Conservation (phyloP, 2,888 invertebrate genomes). For the Ormyrus pomaceus region DNA sequence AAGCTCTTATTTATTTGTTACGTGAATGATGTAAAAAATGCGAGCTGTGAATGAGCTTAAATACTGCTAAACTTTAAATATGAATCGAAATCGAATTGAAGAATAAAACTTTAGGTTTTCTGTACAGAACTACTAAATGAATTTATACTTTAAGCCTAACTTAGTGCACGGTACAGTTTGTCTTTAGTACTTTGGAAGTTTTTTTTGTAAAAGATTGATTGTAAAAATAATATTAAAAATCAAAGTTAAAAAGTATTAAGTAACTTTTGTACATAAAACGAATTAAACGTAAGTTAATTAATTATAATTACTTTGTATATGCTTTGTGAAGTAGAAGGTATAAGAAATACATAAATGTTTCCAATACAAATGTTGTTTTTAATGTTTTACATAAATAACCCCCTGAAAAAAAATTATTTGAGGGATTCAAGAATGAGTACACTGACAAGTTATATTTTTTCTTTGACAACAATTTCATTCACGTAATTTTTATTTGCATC, state of each 20-base stretch:
- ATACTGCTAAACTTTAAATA: constrained; percentile 23
- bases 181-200: constrained; percentile 14
- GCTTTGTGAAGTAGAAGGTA: constrained; percentile 49
- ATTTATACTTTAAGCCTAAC: constrained; percentile 18
- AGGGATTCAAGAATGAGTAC: constrained; percentile 20
- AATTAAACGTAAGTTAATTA: constrained; percentile 39
- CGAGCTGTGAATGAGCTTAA: constrained; percentile 40
- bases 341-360: constrained; percentile 50
- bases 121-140: constrained; percentile 32
- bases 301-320: constrained; percentile 52
- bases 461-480: constrained; percentile 50
- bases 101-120: constrained; percentile 16
- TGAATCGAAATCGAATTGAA: constrained; percentile 33
- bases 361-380: constrained; percentile 34
- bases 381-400: background rate
- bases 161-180: background rate
- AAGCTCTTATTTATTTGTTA: constrained; percentile 55
- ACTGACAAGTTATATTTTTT: constrained; percentile 2
- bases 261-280: constrained; percentile 52
- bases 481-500: constrained; percentile 54
- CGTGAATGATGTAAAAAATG: constrained; percentile 52
- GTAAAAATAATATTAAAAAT: constrained; percentile 43
- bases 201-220: constrained; percentile 33
- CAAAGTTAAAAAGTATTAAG: constrained; percentile 9
- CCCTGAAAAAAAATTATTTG: background rate